A percentile compares a stretch with the other conserved stretches of the same genome.
Conservation (phyloP, 2,888 invertebrate species). For the Nomada hirtipes region DNA sequence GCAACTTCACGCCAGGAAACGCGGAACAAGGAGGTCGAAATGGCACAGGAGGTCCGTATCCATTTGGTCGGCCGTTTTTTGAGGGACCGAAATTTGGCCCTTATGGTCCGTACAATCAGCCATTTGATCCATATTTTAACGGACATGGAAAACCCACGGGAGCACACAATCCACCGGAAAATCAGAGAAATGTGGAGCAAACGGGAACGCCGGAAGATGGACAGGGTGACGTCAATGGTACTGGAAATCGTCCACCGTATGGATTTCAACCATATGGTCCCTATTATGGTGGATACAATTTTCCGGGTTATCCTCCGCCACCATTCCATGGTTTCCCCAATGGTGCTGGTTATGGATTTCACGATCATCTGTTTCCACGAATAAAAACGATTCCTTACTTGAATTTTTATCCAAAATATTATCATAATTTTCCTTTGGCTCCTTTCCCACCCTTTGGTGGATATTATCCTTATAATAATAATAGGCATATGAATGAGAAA, state of each 20-base stretch:
- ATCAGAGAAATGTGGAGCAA: slow-evolving; percentile 5
- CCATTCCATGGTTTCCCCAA: slow-evolving; percentile 41
- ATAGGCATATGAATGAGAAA: neutral
- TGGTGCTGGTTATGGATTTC: slow-evolving; percentile 22
- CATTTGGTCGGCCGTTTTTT: slow-evolving; percentile 10
- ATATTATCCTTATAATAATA: slow-evolving; percentile 22
- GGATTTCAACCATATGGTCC: slow-evolving; percentile 46
- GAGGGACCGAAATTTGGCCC: slow-evolving; percentile 14
- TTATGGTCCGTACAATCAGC: slow-evolving; percentile 12
- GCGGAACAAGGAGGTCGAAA: neutral
- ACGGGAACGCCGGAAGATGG: slow-evolving; percentile 9
- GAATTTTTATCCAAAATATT: slow-evolving; percentile 6
- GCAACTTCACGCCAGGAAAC: neutral
- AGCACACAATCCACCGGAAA: neutral
- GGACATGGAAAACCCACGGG: neutral
- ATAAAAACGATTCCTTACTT: slow-evolving; percentile 25
- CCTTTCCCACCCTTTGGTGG: slow-evolving; percentile 9
- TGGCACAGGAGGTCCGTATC: neutral
- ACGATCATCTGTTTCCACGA: neutral
- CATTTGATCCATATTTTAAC: slow-evolving; percentile 7
- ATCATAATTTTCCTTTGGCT: neutral
- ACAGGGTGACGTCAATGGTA: slow-evolving; percentile 21
- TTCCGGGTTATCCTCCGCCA: slow-evolving; percentile 17
- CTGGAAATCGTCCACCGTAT: slow-evolving; percentile 21
- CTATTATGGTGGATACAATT: slow-evolving; percentile 27